phyloP scores from a whole-genome alignment of 1,140 invertebrate species.

The Oedothorax gibbosus region DNA sequence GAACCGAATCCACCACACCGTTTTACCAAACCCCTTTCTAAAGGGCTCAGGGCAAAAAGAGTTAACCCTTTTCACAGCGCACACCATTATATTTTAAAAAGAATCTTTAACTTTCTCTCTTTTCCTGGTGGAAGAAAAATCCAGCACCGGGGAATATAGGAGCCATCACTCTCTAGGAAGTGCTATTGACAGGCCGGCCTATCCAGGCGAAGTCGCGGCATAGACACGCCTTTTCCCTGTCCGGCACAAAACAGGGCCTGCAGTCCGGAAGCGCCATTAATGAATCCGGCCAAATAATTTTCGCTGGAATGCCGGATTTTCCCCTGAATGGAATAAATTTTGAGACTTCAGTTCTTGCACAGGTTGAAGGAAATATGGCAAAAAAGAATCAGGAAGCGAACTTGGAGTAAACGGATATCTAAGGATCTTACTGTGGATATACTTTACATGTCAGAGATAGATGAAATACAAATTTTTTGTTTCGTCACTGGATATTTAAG shows the following conservation, averaged over 20 bases:
- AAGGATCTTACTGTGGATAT: too few species aligned
- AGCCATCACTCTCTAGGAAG: conserved; percentile 10
- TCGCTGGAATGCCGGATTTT: conserved; percentile 8
- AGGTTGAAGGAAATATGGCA: conserved; percentile 20
- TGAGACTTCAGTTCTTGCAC: background rate
- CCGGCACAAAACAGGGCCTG: conserved; percentile 50
- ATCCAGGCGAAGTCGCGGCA: conserved; percentile 28
- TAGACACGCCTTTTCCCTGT: conserved; percentile 57
- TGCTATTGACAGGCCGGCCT: conserved; percentile 57
- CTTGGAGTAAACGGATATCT: background rate
- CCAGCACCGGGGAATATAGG: too few species aligned
- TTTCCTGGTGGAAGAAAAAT: background rate
- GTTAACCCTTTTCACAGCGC: background rate
- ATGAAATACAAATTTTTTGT: background rate
- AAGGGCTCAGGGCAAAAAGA: background rate
- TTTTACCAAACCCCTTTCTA: background rate
- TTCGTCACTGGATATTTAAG: background rate
- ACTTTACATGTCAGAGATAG: too few species aligned
- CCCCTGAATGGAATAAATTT: conserved; percentile 27
- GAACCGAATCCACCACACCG: background rate
- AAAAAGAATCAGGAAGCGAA: background rate
- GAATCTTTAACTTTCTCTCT: background rate
- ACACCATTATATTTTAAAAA: background rate
- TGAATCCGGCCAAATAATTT: conserved; percentile 56
- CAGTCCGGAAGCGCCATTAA: conserved; percentile 47